These are phyloP conservation scores for Mystacornis crossleyi DNA, from an alignment of 2,113 vertebrate genomes.

Conservation along the genomic window DNA sequence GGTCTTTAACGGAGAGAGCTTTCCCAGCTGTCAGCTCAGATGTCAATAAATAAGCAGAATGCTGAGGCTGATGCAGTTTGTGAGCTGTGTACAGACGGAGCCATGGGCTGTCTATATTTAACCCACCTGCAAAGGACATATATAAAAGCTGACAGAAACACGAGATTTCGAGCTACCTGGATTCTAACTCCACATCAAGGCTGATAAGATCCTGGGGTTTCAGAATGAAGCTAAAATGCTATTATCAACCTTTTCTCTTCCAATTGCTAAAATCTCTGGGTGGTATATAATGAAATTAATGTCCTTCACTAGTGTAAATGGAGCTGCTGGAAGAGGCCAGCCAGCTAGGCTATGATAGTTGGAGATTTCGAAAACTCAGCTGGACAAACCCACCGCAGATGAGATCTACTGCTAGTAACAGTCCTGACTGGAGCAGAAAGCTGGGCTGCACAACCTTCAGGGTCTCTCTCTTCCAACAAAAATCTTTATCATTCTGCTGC, in stretches of 20 bases:
- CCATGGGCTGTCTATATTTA: constrained; percentile 87
- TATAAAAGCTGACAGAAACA: background rate
- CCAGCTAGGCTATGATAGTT: background rate
- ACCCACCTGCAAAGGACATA: constrained; percentile 65
- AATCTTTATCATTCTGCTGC: background rate
- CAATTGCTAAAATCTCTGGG: background rate
- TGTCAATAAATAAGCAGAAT: constrained; percentile 69
- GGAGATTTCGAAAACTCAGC: background rate
- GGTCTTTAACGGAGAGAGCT: constrained; percentile 76
- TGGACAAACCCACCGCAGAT: background rate
- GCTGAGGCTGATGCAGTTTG: constrained; percentile 77
- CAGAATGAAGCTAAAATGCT: background rate
- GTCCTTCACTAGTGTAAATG: background rate
- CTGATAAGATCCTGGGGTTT: background rate
- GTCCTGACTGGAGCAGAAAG: background rate
- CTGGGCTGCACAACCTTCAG: background rate
- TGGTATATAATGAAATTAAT: background rate
- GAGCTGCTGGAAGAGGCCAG: background rate
- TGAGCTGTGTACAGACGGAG: constrained; percentile 76
- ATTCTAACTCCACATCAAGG: background rate
- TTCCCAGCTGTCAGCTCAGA: constrained; percentile 79
- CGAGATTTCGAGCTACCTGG: background rate
- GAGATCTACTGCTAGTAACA: background rate
- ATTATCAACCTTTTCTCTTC: background rate
- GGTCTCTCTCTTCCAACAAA: background rate